Conservation (phyloP, 2,797 vertebrate species). For the Ciconia nigra region DNA sequence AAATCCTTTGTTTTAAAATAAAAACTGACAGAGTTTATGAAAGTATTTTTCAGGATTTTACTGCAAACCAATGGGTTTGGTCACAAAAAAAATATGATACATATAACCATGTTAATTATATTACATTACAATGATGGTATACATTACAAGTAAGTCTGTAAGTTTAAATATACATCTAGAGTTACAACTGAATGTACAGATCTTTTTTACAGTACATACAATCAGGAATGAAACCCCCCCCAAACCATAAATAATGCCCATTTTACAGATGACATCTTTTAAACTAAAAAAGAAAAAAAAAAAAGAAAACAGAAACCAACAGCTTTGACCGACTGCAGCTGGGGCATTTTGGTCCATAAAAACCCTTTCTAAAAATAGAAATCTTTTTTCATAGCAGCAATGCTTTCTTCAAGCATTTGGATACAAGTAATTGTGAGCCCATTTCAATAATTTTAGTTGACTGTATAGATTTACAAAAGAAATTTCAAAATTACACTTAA, state of each 20-base stretch:
- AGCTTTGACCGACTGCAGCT: slow-evolving; percentile 79
- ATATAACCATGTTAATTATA: slow-evolving; percentile 91
- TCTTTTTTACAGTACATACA: slow-evolving; percentile 93
- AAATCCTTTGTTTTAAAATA: neutral
- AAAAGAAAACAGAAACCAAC: slow-evolving; percentile 75
- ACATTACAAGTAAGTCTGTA: slow-evolving; percentile 89
- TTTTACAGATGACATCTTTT: slow-evolving; percentile 76
- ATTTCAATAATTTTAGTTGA: slow-evolving; percentile 77
- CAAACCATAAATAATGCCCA: slow-evolving; percentile 80
- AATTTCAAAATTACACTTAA: slow-evolving; percentile 76
- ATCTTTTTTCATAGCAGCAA: slow-evolving; percentile 85
- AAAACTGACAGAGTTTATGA: slow-evolving; percentile 1
- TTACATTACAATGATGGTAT: slow-evolving; percentile 93
- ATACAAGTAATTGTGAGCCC: slow-evolving; percentile 77
- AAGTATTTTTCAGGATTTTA: slow-evolving; percentile 84
- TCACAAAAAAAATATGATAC: slow-evolving; percentile 88
- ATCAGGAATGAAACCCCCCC: slow-evolving; percentile 85
- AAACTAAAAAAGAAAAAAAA: slow-evolving; percentile 57
- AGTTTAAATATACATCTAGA: slow-evolving; percentile 96
- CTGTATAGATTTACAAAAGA: slow-evolving; percentile 75
- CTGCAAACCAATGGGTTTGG: slow-evolving; percentile 92
- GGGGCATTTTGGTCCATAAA: slow-evolving; percentile 86
- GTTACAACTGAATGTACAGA: slow-evolving; percentile 94
- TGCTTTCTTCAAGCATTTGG: slow-evolving; percentile 83
- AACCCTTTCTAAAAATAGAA: slow-evolving; percentile 85